Evolutionary conservation across 2,888 invertebrate genomes (phyloP).

Genomic region (Agrotis exclamationis): DNA sequence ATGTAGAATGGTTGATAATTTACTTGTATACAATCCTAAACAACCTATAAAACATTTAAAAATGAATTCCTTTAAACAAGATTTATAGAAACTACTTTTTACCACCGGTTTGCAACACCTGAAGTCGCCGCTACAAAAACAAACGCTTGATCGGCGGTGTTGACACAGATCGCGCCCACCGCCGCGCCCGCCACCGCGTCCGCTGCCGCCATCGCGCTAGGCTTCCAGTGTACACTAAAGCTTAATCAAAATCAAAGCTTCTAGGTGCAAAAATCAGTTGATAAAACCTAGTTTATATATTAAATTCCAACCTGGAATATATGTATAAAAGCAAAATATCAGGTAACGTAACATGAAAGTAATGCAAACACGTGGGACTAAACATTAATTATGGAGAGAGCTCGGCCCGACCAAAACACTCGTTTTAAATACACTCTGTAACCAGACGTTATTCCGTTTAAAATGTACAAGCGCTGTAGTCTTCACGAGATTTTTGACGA

Average conservation of each 20-base stretch:
- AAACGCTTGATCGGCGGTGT: too few relatives aligned
- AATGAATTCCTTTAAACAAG: too few relatives aligned
- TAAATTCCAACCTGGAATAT: slow-evolving; percentile 52
- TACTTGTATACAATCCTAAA: too few relatives aligned
- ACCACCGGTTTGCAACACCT: too few relatives aligned
- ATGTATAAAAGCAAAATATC: slow-evolving; percentile 57
- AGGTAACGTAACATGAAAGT: slow-evolving; percentile 50
- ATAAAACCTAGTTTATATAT: slow-evolving; percentile 46
- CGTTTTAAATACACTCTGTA: slow-evolving; percentile 57
- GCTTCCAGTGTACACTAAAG: too few relatives aligned
- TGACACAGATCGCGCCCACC: too few relatives aligned
- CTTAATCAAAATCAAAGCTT: neutral
- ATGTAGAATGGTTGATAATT: too few relatives aligned
- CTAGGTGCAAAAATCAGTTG: neutral
- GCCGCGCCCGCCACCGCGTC: too few relatives aligned
- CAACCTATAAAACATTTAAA: too few relatives aligned
- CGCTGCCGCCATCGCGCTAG: too few relatives aligned
- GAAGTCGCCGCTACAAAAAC: too few relatives aligned
- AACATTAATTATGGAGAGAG: slow-evolving; percentile 69
- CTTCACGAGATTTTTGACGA: slow-evolving; percentile 2
- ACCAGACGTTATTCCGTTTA: slow-evolving; percentile 39
- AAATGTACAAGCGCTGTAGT: slow-evolving; percentile 26
- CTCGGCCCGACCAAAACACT: slow-evolving; percentile 51
- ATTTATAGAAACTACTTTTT: too few relatives aligned
- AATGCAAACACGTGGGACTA: slow-evolving; percentile 66